Conservation (phyloP, 2,888 invertebrate species). For the Pachymerium ferrugineum region DNA sequence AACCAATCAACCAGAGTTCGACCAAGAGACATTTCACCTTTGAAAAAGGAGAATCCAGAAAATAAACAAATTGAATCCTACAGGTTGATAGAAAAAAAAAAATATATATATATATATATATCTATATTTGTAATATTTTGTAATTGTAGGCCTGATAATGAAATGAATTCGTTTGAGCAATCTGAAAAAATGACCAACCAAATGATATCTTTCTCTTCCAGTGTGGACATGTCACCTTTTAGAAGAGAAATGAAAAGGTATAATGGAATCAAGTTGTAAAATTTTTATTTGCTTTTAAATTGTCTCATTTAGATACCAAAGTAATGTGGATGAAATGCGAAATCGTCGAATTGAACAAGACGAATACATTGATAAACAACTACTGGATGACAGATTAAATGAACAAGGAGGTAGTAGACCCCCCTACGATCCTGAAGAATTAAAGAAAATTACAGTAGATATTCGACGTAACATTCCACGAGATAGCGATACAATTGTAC, state of each 20-base stretch:
- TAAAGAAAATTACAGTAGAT: constrained; percentile 29
- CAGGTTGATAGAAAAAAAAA: too few species aligned
- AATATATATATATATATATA: too few species aligned
- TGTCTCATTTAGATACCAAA: too few species aligned
- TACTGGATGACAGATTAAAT: not conserved
- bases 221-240: not conserved
- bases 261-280: not conserved
- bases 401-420: not conserved
- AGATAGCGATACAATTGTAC: not conserved
- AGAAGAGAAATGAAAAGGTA: not conserved
- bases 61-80: too few species aligned
- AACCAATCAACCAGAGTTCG: not conserved
- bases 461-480: constrained; percentile 16
- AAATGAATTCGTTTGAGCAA: not conserved
- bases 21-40: not conserved
- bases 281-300: not conserved
- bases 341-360: too few species aligned
- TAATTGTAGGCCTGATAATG: too few species aligned
- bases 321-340: too few species aligned
- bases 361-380: too few species aligned
- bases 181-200: too few species aligned
- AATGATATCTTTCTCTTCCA: not conserved
- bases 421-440: constrained; percentile 8
- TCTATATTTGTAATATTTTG: too few species aligned
- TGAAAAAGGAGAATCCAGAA: too few species aligned